A percentile compares a stretch with the other conserved stretches of the same genome.
Conservation (phyloP, 2,113 vertebrate species). For the Antechinus stuartii region DNA sequence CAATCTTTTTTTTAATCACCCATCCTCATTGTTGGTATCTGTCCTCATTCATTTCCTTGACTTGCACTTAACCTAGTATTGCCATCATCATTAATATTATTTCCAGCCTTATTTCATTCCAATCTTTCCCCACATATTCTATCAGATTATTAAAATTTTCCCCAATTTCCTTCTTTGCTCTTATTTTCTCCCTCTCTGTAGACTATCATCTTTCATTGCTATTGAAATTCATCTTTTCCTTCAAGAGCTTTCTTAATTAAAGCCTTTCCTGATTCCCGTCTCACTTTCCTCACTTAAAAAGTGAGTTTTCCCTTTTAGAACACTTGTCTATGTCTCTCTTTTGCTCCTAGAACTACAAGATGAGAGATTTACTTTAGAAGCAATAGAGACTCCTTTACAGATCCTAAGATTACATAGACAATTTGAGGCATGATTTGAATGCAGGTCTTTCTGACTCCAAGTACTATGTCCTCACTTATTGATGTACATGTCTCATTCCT, state of each 20-base stretch:
- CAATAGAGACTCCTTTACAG: background rate
- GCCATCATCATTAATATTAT: background rate
- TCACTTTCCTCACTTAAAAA: background rate
- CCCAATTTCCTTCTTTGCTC: background rate
- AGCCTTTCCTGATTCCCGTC: background rate
- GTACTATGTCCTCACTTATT: background rate
- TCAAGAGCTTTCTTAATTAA: background rate
- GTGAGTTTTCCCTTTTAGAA: background rate
- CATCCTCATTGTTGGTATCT: background rate
- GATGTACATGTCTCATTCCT: background rate
- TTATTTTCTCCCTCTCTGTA: background rate
- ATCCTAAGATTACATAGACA: background rate
- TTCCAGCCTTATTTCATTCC: background rate
- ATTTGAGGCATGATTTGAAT: background rate
- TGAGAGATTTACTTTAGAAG: background rate
- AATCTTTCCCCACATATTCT: background rate
- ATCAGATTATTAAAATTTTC: background rate
- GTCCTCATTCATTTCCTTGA: background rate
- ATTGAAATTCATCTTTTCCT: background rate
- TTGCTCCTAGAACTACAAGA: background rate
- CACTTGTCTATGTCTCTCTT: background rate
- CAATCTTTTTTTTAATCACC: background rate
- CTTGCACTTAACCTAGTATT: background rate
- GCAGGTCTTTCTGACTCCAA: background rate
- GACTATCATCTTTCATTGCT: background rate